Conservation (phyloP, 1,140 invertebrate species). For the Trypoxylus dichotomus region DNA sequence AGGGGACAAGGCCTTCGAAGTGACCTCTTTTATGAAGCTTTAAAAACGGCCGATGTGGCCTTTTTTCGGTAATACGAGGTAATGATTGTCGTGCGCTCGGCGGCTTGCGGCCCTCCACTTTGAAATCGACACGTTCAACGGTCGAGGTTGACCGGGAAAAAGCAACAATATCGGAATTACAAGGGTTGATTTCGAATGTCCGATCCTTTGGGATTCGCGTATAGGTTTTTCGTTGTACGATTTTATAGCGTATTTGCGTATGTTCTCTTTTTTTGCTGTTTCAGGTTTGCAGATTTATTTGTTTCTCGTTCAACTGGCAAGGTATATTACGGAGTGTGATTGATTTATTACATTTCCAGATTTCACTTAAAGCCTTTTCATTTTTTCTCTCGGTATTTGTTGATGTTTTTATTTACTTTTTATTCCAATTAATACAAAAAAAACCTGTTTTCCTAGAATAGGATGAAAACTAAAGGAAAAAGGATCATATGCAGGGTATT, state of each 20-base stretch:
- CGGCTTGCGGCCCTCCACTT: neutral
- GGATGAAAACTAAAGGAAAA: too few relatives aligned
- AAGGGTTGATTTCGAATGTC: neutral
- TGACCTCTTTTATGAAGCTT: neutral
- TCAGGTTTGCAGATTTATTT: neutral
- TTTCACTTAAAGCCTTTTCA: too few relatives aligned
- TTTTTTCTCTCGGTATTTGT: too few relatives aligned
- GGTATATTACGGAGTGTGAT: too few relatives aligned
- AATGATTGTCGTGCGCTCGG: neutral
- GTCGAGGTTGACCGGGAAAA: neutral
- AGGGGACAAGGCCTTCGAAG: neutral
- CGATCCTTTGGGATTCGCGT: neutral
- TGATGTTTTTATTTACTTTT: too few relatives aligned
- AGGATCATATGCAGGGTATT: too few relatives aligned
- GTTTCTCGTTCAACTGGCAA: neutral
- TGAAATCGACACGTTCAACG: constrained; percentile 1
- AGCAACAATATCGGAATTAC: neutral
- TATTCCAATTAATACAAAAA: too few relatives aligned
- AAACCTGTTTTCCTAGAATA: too few relatives aligned
- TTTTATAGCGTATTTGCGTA: neutral
- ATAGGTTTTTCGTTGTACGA: neutral
- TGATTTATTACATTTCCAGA: too few relatives aligned
- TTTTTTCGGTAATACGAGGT: neutral
- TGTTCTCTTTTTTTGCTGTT: neutral
- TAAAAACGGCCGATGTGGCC: neutral